Percentiles rank a stretch among this genome's conserved stretches.
Evolutionary conservation across 2,888 invertebrate genomes (phyloP).

Genomic region (Siphlonurus alternatus): DNA sequence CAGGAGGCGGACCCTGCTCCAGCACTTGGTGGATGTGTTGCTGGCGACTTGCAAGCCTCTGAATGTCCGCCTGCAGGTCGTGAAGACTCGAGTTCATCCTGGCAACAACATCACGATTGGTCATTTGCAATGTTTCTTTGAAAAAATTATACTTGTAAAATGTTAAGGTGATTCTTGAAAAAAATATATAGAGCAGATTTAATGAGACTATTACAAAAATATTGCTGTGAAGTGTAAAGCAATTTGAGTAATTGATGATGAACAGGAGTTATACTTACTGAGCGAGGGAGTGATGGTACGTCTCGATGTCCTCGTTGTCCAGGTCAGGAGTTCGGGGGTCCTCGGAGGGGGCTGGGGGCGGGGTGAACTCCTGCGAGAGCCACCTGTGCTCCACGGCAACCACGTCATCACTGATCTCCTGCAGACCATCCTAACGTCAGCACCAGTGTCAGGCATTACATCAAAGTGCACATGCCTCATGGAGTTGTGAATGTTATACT

Average conservation of each 20-base stretch:
- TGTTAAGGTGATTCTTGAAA: not conserved
- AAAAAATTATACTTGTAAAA: conserved; percentile 6
- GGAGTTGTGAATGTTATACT: no score
- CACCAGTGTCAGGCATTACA: no score
- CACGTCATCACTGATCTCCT: conserved; percentile 43
- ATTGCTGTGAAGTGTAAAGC: no score
- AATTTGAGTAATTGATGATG: no score
- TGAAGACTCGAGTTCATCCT: conserved; percentile 87
- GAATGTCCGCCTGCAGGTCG: conserved; percentile 88
- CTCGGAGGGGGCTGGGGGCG: conserved; percentile 34
- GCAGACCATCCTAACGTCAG: conserved; percentile 10
- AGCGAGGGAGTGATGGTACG: conserved; percentile 64
- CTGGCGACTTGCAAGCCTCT: conserved; percentile 69
- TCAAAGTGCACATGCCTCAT: no score
- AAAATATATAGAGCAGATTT: not conserved
- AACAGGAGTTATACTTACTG: no score
- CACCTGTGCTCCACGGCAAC: conserved; percentile 44
- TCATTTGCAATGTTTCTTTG: conserved; percentile 10
- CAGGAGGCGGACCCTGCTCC: conserved; percentile 8
- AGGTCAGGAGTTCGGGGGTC: conserved; percentile 54
- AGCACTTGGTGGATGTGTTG: conserved; percentile 36
- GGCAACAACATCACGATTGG: conserved; percentile 21
- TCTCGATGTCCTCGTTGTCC: conserved; percentile 67
- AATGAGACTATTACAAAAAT: no score
- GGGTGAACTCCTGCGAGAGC: conserved; percentile 36